Percentiles rank a stretch among this genome's conserved stretches.
phyloP scores from a whole-genome alignment of 1,140 invertebrate genomes.

The Hydropsyche tenuis region DNA sequence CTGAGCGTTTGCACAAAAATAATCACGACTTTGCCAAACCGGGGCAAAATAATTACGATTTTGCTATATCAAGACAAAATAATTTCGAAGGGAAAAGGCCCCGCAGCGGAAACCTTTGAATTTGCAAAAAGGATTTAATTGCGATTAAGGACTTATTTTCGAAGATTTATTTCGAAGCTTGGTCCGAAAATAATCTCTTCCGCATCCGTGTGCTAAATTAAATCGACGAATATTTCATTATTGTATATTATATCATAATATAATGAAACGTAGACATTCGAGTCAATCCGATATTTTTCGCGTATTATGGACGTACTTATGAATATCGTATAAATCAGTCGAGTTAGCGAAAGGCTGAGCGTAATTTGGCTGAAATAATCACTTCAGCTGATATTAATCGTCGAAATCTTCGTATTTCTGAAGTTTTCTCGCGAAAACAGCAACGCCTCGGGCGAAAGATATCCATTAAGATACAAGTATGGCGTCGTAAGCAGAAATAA shows the following conservation, averaged over 20 bases:
- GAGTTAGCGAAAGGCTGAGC: neutral
- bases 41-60: too few species aligned
- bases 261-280: too few species aligned
- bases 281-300: too few species aligned
- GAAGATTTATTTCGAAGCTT: slow-evolving; percentile 12
- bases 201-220: slow-evolving; percentile 8
- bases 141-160: slow-evolving; percentile 19
- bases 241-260: too few species aligned
- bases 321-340: too few species aligned
- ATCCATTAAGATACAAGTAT: slow-evolving; percentile 35
- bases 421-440: neutral
- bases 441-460: slow-evolving; percentile 6
- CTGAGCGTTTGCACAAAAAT: too few species aligned
- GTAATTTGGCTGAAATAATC: slow-evolving; percentile 26
- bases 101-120: slow-evolving; percentile 12
- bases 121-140: slow-evolving; percentile 21
- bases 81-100: neutral
- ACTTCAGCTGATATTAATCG: slow-evolving; percentile 30
- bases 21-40: too few species aligned
- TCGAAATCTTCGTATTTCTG: neutral
- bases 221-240: neutral
- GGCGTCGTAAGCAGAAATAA: slow-evolving; percentile 24
- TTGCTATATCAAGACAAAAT: too few species aligned
- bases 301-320: too few species aligned
- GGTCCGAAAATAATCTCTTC: slow-evolving; percentile 1